Evolutionary conservation across 2,113 vertebrate species (phyloP), one percentile per base, ranked within the genome.

Genomic region (Clupea harengus): DNA sequence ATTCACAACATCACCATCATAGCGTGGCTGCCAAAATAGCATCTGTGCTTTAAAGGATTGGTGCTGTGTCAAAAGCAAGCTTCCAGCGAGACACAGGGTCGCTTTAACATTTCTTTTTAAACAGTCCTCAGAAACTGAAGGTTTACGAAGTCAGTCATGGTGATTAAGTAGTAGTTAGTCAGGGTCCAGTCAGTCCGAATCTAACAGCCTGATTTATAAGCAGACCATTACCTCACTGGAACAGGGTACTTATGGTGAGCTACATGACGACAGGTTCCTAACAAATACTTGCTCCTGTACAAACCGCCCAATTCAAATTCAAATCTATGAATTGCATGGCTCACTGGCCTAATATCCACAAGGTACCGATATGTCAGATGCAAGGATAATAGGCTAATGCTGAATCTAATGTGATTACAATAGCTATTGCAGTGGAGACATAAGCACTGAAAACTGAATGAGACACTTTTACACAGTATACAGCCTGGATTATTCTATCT

Each of bases 61-160:
- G 72, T 78, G 28, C 72, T 39, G 28, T 78, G 72, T 39, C 72
- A 78, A 39, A 78, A 78, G 72, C 72, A 78, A 78, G 72, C 72
- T 78, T 78, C 28, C 72, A 39, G 72, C 32, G 28, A 78, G 72
- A 32, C 32, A 78, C 9, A 28, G 32, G 28, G 28, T 78, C 72
- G 13, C 72, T 75, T 39, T 78, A 78, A 78, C 28, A 13, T 5
- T 17, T 39, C 2, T 72, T 72, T 72, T 39, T 39, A 2, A 28
- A 72, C 20, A 20, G 64, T 72, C n/a, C 64, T 4, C 10, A 32
- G n/a, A 8, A 32, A 11, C 64, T 28, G 10, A 72, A 4, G 3
- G 11, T 72, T 72, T 72, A 25, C 2, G 64, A 72, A 28, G 64
- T 11, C 64, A 72, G 64, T 32, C 25, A 28, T 32, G 64, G 28